Evolutionary conservation across 2,797 vertebrate species (phyloP).

Genomic region (Smutsia temminckii): DNA sequence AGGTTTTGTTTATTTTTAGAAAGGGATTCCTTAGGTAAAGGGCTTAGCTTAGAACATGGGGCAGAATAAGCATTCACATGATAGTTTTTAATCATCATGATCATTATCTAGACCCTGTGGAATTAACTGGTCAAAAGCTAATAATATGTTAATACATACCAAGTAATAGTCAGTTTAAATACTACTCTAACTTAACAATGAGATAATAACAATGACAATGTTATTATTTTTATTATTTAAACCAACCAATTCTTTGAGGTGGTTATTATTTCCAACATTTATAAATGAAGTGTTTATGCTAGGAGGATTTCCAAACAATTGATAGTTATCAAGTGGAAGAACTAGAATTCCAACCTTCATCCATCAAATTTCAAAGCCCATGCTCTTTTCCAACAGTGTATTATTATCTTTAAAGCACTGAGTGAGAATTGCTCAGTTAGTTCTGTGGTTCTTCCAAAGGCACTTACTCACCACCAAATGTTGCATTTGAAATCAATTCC

Average conservation of each 20-base stretch:
- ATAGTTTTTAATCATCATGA: not conserved
- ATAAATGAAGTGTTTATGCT: not conserved
- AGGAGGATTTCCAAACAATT: not conserved
- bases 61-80: not conserved
- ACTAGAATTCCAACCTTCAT: not conserved
- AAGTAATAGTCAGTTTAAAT: not conserved
- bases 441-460: not conserved
- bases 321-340: not conserved
- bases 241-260: not conserved
- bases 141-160: not conserved
- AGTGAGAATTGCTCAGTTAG: not conserved
- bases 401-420: not conserved
- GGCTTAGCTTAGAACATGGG: not conserved
- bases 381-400: not conserved
- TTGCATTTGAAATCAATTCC: not conserved
- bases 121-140: not conserved
- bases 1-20: not conserved
- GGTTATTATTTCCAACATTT: not conserved
- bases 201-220: too few relatives aligned
- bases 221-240: not conserved
- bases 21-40: not conserved
- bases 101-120: not conserved
- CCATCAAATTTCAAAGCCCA: not conserved
- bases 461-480: not conserved
- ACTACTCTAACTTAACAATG: not conserved